Evolutionary conservation across 1,140 invertebrate genomes (phyloP).

Genomic region (Eurytemora carolleeae): DNA sequence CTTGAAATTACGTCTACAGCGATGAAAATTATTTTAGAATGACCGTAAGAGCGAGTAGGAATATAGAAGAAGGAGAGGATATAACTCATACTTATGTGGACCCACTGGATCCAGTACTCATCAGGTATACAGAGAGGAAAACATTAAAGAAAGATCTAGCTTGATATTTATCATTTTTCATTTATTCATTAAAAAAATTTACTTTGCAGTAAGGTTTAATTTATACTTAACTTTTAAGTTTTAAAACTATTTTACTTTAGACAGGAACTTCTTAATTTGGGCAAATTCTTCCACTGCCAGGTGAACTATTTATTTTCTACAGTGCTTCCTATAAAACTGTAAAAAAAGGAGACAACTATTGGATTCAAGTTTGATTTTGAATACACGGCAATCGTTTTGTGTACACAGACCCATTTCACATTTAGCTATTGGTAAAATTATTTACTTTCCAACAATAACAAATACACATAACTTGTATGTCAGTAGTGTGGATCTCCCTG

Average conservation of each 20-base stretch:
- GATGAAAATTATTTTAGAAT: neutral
- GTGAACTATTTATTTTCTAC: neutral
- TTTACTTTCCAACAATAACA: no score
- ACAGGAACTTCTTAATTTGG: neutral
- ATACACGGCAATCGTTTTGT: no score
- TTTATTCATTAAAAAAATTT: neutral
- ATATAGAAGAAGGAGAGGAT: neutral
- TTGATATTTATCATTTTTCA: neutral
- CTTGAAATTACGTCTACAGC: no score
- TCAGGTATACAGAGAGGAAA: neutral
- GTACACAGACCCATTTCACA: no score
- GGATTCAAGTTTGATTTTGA: no score
- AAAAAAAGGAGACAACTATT: no score
- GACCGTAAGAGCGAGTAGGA: neutral
- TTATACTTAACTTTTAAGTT: neutral
- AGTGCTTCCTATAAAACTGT: no score
- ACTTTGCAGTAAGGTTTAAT: neutral
- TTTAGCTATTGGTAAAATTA: no score
- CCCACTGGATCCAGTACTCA: neutral
- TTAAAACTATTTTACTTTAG: neutral
- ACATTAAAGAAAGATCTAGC: neutral
- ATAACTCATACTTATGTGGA: neutral
- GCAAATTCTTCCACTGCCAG: neutral
- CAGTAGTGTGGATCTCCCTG: no score
- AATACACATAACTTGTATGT: no score